Base-by-base conservation (phyloP, 2,888 invertebrate genomes). In the Caenorhabditis wallacei region DNA sequence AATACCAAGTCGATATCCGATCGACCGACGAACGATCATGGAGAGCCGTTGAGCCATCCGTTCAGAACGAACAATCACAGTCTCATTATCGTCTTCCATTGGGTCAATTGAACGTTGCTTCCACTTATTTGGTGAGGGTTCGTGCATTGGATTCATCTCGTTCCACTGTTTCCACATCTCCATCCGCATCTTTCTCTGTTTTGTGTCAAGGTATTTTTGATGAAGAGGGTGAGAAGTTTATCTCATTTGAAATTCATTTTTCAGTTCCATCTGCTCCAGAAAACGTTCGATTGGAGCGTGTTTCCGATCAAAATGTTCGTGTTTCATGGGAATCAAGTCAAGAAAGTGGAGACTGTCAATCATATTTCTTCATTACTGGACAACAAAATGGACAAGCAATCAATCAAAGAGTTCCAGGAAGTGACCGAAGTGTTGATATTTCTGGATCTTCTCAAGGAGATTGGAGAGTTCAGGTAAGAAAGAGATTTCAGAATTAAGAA, bases 341-440 rank as follows among this genome's bases (percentile, higher is more conserved):
- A 26, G 88, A 89, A 22, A 81, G 84, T 61, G 63, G 75, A 40
- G 84, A 87, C 57, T 91, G 91, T 43, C 86, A 87, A 61, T 84
- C 89, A 4, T 90, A 89, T 80, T 91, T 91, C 85, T 86, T 89
- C 76, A 87, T 91, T 70, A 87, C 88, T 26, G 91, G 91, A 37
- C 85, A 85, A 26, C 84, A 85, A 46, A 83, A 85, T 56, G 85
- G 80, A 37, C 80, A 82, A 40, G n/a, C 68, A 11, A 80, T 85
- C 75, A 82, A 84, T 51, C 75, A 85, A 35, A 59, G 84, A 71
- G 84, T 84, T 18, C 74, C 86, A 30, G 84, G 82, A 70, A 72
- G 69, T 40, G 89, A 91, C 54, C 84, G 89, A 35, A 84, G 85
- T 46, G 84, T 88, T 51, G 85, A 88, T 56, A 84, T 85, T 26